These are phyloP conservation scores for Drepana arcuata DNA, from an alignment of 1,140 invertebrate species.

Conservation along the genomic window DNA sequence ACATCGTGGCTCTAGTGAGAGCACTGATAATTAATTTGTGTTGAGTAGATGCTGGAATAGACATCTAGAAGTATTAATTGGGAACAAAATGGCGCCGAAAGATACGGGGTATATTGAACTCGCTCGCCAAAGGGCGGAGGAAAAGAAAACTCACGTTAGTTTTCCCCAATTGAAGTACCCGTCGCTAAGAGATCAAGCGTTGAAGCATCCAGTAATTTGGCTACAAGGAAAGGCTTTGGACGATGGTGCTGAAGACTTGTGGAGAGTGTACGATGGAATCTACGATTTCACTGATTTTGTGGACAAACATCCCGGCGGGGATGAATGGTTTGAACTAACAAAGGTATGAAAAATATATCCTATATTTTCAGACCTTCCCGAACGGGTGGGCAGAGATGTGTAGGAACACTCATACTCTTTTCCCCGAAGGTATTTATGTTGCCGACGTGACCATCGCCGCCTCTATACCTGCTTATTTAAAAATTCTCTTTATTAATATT, in stretches of 20 bases:
- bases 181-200: slow-evolving; percentile 58
- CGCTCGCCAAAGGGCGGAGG: slow-evolving; percentile 33
- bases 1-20: too few relatives aligned
- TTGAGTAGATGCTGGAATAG: too few relatives aligned
- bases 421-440: too few relatives aligned
- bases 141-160: slow-evolving; percentile 62
- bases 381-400: too few relatives aligned
- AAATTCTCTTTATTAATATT: too few relatives aligned
- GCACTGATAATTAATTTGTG: too few relatives aligned
- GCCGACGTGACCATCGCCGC: too few relatives aligned
- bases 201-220: slow-evolving; percentile 71
- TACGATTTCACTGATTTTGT: slow-evolving; percentile 83
- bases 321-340: slow-evolving; percentile 81
- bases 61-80: too few relatives aligned
- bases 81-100: slow-evolving; percentile 46
- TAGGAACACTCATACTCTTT: too few relatives aligned
- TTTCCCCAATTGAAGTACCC: slow-evolving; percentile 70
- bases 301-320: slow-evolving; percentile 83
- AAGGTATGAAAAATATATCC: slow-evolving; percentile 58
- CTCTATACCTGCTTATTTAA: too few relatives aligned
- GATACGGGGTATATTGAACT: slow-evolving; percentile 35
- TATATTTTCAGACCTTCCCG: too few relatives aligned
- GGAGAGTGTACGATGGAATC: slow-evolving; percentile 83
- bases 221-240: slow-evolving; percentile 77
- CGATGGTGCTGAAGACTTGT: slow-evolving; percentile 83